A percentile compares a stretch with the other conserved stretches of the same genome.
phyloP scores from a whole-genome alignment of 2,113 vertebrate species.

The Actinemys pallida region DNA sequence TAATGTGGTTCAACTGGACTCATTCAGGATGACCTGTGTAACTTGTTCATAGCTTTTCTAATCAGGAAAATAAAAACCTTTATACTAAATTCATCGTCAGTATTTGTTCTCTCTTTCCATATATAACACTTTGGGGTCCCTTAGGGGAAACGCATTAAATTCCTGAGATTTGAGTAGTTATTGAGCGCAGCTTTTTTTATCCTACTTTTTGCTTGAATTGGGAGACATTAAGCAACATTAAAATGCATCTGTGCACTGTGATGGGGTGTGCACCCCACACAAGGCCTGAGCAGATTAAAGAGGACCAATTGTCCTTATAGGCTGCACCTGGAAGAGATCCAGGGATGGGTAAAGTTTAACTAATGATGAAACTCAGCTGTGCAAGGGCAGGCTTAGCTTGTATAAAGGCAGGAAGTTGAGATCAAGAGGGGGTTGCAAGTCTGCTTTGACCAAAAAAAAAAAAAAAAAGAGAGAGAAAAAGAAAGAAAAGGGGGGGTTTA shows the following conservation, averaged over 20 bases:
- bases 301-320: too few relatives aligned
- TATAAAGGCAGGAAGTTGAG: too few relatives aligned
- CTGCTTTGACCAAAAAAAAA: too few relatives aligned
- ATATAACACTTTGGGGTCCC: not conserved
- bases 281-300: too few relatives aligned
- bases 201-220: not conserved
- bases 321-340: too few relatives aligned
- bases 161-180: not conserved
- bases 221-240: not conserved
- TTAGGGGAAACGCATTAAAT: accelerated
- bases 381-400: too few relatives aligned
- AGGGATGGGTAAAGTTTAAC: too few relatives aligned
- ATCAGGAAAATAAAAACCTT: not conserved
- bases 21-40: not conserved
- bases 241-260: not conserved
- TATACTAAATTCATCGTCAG: not conserved
- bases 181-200: not conserved
- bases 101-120: not conserved
- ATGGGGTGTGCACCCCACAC: too few relatives aligned
- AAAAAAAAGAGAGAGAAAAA: not conserved
- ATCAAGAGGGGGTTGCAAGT: too few relatives aligned
- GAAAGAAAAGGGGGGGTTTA: not conserved
- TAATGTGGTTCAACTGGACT: too few relatives aligned
- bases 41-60: not conserved
- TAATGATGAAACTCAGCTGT: too few relatives aligned